These are phyloP conservation scores for Trogon melanurus DNA, from an alignment of 2,113 vertebrate genomes.

Conservation along the genomic window DNA sequence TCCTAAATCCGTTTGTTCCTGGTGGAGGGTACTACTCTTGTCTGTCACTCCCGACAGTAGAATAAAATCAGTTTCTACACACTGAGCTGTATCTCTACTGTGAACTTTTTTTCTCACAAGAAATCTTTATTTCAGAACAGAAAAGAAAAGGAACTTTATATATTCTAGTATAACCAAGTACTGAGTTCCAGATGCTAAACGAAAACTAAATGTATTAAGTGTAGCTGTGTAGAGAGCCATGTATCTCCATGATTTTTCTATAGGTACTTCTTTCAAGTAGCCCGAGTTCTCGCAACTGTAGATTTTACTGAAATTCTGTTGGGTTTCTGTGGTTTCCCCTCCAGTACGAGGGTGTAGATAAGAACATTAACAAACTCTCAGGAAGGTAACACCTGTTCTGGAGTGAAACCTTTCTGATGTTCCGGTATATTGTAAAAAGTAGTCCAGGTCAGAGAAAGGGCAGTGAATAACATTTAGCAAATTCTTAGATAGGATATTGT, in stretches of 20 bases:
- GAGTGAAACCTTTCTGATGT: background rate
- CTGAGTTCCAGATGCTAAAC: background rate
- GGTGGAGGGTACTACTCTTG: background rate
- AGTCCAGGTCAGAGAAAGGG: background rate
- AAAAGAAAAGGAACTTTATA: background rate
- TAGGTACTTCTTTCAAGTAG: background rate
- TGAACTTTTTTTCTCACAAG: background rate
- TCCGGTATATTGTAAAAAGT: background rate
- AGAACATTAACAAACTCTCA: background rate
- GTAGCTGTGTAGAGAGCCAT: background rate
- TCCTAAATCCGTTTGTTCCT: background rate
- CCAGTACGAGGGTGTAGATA: background rate
- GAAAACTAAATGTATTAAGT: background rate
- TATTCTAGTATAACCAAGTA: background rate
- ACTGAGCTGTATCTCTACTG: background rate
- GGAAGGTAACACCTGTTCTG: background rate
- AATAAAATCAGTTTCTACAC: background rate
- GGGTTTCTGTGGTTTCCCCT: background rate
- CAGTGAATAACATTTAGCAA: background rate
- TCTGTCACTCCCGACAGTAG: background rate
- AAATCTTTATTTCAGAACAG: background rate
- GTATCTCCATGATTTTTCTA: background rate
- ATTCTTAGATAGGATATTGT: background rate
- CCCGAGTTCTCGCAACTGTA: fast-evolving
- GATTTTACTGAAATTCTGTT: background rate